Conservation (phyloP, 2,797 vertebrate genomes). For the Yasuhikotakia modesta region DNA sequence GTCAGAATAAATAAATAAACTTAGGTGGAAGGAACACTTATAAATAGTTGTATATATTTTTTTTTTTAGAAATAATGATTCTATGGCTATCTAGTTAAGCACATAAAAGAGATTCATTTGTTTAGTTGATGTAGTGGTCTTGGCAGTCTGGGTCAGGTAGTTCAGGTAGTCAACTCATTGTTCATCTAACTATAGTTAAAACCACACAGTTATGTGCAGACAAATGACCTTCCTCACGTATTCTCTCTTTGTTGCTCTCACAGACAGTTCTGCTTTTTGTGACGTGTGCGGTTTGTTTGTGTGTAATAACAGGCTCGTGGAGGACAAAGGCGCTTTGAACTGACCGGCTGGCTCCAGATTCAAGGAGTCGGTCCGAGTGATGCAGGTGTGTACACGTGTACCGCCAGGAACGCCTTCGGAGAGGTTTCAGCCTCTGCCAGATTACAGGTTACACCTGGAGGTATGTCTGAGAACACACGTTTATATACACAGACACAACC, state of each 20-base stretch:
- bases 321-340: conserved; percentile 60
- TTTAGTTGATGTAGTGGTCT: not conserved
- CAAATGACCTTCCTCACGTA: not conserved
- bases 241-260: not conserved
- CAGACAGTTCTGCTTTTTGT: not conserved
- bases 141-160: not conserved
- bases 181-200: not conserved
- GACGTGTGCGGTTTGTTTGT: conserved; percentile 37
- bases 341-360: conserved; percentile 66
- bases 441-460: conserved; percentile 61
- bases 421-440: conserved; percentile 63
- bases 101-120: no score
- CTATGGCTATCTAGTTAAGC: no score
- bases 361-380: conserved; percentile 54
- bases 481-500: conserved; percentile 28
- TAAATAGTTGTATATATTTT: no score
- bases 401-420: conserved; percentile 63
- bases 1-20: no score
- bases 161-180: not conserved
- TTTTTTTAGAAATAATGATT: no score
- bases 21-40: no score
- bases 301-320: conserved; percentile 62
- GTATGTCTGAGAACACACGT: conserved; percentile 55
- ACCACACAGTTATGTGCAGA: not conserved
- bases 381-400: conserved; percentile 66